These are phyloP conservation scores for Oophaga sylvatica DNA, from an alignment of 2,797 vertebrate species.

Conservation along the genomic window DNA sequence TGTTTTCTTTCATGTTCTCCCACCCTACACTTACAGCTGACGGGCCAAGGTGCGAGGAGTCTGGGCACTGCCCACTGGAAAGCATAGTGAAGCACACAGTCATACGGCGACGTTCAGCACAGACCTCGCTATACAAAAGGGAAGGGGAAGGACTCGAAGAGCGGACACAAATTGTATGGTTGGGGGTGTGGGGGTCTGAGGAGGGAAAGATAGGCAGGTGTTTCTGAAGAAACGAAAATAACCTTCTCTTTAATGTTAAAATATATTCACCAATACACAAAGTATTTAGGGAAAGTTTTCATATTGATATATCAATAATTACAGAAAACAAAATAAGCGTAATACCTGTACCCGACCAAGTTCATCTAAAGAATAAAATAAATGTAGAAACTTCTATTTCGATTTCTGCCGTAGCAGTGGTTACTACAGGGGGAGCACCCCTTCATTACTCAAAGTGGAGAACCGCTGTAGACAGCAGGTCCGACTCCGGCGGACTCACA, in stretches of 20 bases:
- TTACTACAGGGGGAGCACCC: too few species aligned
- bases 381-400: too few species aligned
- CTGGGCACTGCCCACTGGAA: conserved; percentile 49
- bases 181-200: not conserved
- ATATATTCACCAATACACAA: not conserved
- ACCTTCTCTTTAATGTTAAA: not conserved
- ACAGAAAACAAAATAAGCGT: not conserved
- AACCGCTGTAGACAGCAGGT: too few species aligned
- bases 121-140: conserved; percentile 43
- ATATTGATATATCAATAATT: not conserved
- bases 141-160: conserved; percentile 28
- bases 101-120: conserved; percentile 35
- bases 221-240: conserved; percentile 15
- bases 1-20: conserved; percentile 27
- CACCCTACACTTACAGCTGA: conserved; percentile 44
- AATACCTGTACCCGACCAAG: too few species aligned
- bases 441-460: too few species aligned
- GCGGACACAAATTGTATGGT: conserved; percentile 31
- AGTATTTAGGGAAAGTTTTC: not conserved
- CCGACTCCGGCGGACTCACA: too few species aligned
- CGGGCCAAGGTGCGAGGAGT: conserved; percentile 41
- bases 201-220: conserved; percentile 38
- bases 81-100: conserved; percentile 39
- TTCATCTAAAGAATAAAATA: too few species aligned
- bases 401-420: too few species aligned